A percentile compares a stretch with the other conserved stretches of the same genome.
phyloP scores from a whole-genome alignment of 2,113 vertebrate genomes.

The Climacteris rufus region DNA sequence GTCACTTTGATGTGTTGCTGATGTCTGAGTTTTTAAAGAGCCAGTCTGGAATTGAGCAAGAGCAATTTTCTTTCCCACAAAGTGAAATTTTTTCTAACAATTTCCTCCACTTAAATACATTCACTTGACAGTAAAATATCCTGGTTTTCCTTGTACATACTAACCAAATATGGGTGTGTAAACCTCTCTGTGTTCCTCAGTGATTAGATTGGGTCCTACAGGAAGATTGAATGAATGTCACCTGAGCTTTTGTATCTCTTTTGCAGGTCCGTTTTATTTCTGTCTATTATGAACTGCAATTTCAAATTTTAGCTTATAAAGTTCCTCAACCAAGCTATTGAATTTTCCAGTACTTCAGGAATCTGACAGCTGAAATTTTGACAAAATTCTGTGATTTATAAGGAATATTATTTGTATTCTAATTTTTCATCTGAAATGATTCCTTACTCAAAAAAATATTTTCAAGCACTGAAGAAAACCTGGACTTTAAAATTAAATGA shows the following conservation, averaged over 20 bases:
- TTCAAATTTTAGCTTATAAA: neutral
- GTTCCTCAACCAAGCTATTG: neutral
- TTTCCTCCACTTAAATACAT: neutral
- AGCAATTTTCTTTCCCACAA: neutral
- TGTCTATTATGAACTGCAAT: neutral
- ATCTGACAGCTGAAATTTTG: neutral
- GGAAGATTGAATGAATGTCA: neutral
- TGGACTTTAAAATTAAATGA: neutral
- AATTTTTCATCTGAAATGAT: neutral
- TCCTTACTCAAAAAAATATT: neutral
- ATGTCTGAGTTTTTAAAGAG: neutral
- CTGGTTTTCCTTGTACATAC: neutral
- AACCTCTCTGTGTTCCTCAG: neutral
- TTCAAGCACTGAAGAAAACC: neutral
- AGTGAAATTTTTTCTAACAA: neutral
- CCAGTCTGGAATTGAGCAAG: neutral
- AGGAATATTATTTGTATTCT: neutral
- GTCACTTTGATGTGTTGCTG: neutral
- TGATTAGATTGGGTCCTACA: neutral
- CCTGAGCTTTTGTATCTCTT: neutral
- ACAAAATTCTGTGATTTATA: neutral
- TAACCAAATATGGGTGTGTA: neutral
- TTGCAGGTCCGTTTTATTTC: neutral
- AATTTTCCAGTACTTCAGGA: neutral
- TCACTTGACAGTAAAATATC: neutral